Evolutionary conservation across 2,113 vertebrate species (phyloP).

Genomic region (Notarius quadriscutis): DNA sequence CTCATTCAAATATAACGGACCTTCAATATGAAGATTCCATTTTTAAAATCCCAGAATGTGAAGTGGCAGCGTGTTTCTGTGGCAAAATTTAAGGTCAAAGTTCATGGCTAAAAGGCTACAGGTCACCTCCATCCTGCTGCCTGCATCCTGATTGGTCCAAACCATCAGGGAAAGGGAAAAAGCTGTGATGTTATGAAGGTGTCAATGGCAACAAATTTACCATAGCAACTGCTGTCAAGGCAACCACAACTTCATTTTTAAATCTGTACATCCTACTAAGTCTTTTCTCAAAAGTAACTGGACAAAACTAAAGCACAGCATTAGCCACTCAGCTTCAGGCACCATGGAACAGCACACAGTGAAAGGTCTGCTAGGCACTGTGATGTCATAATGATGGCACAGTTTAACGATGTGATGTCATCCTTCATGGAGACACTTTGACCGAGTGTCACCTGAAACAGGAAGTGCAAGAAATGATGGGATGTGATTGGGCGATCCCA

Average conservation of each 20-base stretch:
- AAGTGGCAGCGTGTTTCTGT: not conserved
- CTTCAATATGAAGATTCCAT: constrained; percentile 56
- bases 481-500: not conserved
- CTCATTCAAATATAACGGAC: constrained; percentile 38
- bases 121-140: not conserved
- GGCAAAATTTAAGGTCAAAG: constrained; percentile 12
- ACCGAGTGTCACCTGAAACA: not conserved
- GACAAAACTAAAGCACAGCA: not conserved
- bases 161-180: not conserved
- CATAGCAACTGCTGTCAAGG: not conserved
- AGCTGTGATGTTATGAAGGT: not conserved
- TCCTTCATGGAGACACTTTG: too few species aligned
- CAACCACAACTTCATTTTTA: not conserved
- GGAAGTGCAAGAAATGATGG: not conserved
- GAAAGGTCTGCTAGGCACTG: not conserved
- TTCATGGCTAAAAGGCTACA: constrained; percentile 5
- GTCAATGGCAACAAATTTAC: not conserved
- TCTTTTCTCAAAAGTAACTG: constrained; percentile 4
- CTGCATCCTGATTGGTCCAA: not conserved
- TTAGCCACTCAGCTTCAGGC: constrained; percentile 13
- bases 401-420: not conserved
- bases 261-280: not conserved
- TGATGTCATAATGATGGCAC: not conserved
- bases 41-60: constrained; percentile 38
- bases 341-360: constrained; percentile 2